A percentile compares a stretch with the other conserved stretches of the same genome.
These are phyloP conservation scores for Chionodraco myersi DNA, from an alignment of 2,113 vertebrate genomes.

Conservation along the genomic window DNA sequence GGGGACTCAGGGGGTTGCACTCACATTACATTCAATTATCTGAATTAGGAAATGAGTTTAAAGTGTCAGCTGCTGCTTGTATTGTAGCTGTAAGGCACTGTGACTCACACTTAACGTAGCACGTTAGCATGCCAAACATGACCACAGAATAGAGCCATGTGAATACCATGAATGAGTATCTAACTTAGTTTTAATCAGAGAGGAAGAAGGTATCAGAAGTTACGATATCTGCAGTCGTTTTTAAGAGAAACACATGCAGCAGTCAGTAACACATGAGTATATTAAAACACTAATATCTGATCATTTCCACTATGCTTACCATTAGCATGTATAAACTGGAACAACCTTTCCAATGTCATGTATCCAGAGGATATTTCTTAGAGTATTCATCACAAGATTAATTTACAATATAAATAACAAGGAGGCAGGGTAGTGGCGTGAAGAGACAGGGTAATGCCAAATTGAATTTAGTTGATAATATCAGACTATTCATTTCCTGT, in stretches of 20 bases:
- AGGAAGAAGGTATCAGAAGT: background rate
- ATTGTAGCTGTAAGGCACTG: background rate
- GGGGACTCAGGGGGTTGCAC: conserved; percentile 13
- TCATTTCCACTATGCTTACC: too few relatives aligned
- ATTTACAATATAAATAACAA: conserved; percentile 4
- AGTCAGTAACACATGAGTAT: too few relatives aligned
- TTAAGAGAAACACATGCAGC: background rate
- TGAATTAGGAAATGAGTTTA: conserved; percentile 26
- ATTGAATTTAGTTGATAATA: conserved; percentile 33
- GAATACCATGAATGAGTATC: too few relatives aligned
- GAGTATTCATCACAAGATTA: background rate
- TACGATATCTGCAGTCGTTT: background rate
- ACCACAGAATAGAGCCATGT: background rate
- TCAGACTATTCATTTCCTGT: conserved; percentile 19
- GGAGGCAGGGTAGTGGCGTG: background rate
- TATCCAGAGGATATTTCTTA: background rate
- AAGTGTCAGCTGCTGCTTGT: conserved; percentile 4
- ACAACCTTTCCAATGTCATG: too few relatives aligned
- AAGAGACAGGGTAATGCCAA: background rate
- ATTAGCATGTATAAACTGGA: too few relatives aligned
- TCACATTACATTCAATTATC: conserved; percentile 47
- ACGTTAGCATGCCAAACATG: conserved; percentile 4
- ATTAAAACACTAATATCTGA: too few relatives aligned
- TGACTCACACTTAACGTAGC: background rate
- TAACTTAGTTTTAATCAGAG: background rate